A percentile compares a stretch with the other conserved stretches of the same genome.
Evolutionary conservation across 2,113 vertebrate species (phyloP).

Genomic region (Arizona elegans): DNA sequence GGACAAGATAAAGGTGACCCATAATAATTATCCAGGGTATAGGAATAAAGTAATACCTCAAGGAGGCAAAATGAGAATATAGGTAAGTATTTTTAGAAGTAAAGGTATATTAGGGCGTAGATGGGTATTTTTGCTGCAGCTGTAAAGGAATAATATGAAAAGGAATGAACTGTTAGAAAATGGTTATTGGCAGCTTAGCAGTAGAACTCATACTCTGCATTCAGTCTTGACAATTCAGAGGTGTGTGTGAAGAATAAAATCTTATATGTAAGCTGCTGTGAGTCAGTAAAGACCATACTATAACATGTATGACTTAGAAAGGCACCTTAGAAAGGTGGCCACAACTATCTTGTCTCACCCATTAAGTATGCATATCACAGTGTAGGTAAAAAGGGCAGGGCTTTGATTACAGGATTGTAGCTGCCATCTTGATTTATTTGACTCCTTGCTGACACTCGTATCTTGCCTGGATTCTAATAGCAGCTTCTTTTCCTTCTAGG

Average conservation of each 20-base stretch:
- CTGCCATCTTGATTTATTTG: not conserved
- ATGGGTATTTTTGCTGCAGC: not conserved
- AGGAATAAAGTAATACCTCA: not conserved
- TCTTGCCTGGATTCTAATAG: not conserved
- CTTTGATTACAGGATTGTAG: not conserved
- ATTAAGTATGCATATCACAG: not conserved
- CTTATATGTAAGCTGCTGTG: not conserved
- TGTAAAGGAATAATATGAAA: not conserved
- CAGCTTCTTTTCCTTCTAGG: not conserved
- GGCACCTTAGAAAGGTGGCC: not conserved
- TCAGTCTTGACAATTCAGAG: not conserved
- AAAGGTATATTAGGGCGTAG: not conserved
- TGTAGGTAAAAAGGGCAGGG: not conserved
- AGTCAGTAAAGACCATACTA: not conserved
- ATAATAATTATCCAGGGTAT: not conserved
- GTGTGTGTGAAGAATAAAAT: not conserved
- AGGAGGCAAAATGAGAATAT: not conserved
- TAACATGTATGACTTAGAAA: not conserved
- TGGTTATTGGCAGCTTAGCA: not conserved
- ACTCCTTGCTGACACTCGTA: not conserved
- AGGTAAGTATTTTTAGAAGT: not conserved
- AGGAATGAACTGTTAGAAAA: not conserved
- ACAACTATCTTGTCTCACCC: not conserved
- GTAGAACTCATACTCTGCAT: not conserved
- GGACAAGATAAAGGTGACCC: not conserved